Conservation (phyloP, 2,113 vertebrate species). For the Boulengeromyrus knoepffleri region DNA sequence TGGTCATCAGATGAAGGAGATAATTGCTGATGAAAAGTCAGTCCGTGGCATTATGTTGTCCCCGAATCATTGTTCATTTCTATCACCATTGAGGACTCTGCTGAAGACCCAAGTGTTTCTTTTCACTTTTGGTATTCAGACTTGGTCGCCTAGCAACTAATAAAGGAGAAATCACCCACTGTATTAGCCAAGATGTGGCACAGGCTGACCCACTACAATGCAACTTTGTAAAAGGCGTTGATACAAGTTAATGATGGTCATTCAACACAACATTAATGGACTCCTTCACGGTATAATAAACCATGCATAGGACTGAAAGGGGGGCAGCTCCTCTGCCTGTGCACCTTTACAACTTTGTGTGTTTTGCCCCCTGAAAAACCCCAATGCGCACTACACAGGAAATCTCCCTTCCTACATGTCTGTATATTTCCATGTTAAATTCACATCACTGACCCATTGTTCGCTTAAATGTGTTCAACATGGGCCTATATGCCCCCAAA, state of each 20-base stretch:
- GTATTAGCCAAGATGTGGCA: conserved; percentile 92
- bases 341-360: conserved; percentile 53
- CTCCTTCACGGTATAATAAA: conserved; percentile 93
- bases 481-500: background rate
- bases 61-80: conserved; percentile 98
- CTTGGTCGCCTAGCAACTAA: conserved; percentile 98
- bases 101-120: conserved; percentile 93
- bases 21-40: conserved; percentile 99
- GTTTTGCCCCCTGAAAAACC: conserved; percentile 36
- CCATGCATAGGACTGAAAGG: conserved; percentile 75
- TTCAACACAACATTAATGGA: conserved; percentile 96
- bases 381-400: background rate
- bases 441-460: conserved; percentile 4
- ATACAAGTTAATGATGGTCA: conserved; percentile 97
- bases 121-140: conserved; percentile 99
- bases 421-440: conserved; percentile 11
- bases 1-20: conserved; percentile 98
- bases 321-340: conserved; percentile 38
- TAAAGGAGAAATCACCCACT: conserved; percentile 92
- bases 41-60: conserved; percentile 97
- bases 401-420: conserved; percentile 2
- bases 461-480: background rate
- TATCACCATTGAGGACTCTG: conserved; percentile 94
- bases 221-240: conserved; percentile 89
- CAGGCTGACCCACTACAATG: conserved; percentile 93